Evolutionary conservation across 2,888 invertebrate genomes (phyloP), one percentile per base, ranked within the genome.

Genomic region (Dicyrtomina minuta): DNA sequence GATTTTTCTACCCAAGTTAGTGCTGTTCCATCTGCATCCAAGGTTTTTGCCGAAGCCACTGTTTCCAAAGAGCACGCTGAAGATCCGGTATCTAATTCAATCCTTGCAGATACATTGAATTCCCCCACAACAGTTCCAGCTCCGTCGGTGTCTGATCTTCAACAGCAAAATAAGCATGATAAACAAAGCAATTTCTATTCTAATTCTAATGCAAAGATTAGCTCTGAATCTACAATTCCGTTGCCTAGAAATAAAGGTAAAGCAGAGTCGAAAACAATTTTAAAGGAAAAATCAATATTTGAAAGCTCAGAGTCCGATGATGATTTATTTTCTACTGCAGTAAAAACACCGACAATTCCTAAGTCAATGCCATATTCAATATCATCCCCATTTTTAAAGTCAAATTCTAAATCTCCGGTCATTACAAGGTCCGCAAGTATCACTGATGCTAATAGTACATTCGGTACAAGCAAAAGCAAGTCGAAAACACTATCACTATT

Each of bases 231-330:
- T 26, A 39, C 46, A 17, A 4, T 6, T 4, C 46, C 51, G 17
- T 15, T 46, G 8, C 17, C 5, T 8, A n/a, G n/a, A n/a, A n/a
- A n/a, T 4, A 33, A 46, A 55, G 6, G 20, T 41, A 64, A 17
- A 4, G 4, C 22, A 49, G 20, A 49, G n/a, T 8, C 43, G 8
- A 51, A 51, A 41, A 13, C 24, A 5, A 51, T 51, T 13, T n/a
- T n/a, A 33, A 46, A 55, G 43, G 73, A 68, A 24, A 72, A 74
- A 12, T 78, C 78, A 6, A 73, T 77, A 24, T 78, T 78, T 71
- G 78, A 78, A 22, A 76, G 77, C 53, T 77, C 77, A 1, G 78
- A 78, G 44, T 78, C 78, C 20, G 78, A 73, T 26, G 75, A 76
- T 39, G 77, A 77, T 60, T 13, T 76, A 1, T 77, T 78, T 49